Evolutionary conservation across 2,888 invertebrate genomes (phyloP).

Genomic region (Choreutis nemorana): DNA sequence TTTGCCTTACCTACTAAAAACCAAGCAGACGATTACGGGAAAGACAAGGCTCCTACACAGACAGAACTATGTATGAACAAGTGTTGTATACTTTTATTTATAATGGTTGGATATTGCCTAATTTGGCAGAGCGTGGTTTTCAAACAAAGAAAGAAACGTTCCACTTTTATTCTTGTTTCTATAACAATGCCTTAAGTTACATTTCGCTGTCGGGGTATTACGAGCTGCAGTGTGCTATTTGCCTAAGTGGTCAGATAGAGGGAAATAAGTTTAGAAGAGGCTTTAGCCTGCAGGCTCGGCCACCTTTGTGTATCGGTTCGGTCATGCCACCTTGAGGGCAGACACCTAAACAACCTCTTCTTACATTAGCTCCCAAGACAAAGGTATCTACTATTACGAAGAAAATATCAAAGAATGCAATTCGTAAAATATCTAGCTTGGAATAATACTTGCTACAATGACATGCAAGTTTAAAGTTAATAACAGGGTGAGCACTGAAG

Average conservation of each 20-base stretch:
- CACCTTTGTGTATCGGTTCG: conserved; percentile 26
- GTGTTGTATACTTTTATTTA: conserved; percentile 27
- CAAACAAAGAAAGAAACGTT: too few species aligned
- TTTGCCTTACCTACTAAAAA: too few species aligned
- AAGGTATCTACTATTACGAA: too few species aligned
- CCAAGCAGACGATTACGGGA: conserved; percentile 34
- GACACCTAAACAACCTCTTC: too few species aligned
- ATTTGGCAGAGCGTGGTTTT: too few species aligned
- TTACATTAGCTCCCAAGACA: too few species aligned
- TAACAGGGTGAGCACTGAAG: conserved; percentile 27
- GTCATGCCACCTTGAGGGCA: conserved; percentile 34
- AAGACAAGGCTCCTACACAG: conserved; percentile 31
- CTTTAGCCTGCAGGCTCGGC: conserved; percentile 24
- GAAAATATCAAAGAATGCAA: too few species aligned
- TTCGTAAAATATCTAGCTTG: too few species aligned
- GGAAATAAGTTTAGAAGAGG: conserved; percentile 37
- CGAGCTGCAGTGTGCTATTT: conserved; percentile 31
- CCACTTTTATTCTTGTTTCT: too few species aligned
- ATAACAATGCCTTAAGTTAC: too few species aligned
- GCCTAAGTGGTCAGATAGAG: conserved; percentile 30
- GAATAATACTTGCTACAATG: too few species aligned
- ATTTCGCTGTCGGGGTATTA: conserved; percentile 15
- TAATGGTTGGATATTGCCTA: conserved; percentile 32
- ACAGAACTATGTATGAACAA: conserved; percentile 37
- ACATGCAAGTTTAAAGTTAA: conserved; percentile 10